Conservation (phyloP, 2,888 invertebrate genomes). For the Dusona sp. region DNA sequence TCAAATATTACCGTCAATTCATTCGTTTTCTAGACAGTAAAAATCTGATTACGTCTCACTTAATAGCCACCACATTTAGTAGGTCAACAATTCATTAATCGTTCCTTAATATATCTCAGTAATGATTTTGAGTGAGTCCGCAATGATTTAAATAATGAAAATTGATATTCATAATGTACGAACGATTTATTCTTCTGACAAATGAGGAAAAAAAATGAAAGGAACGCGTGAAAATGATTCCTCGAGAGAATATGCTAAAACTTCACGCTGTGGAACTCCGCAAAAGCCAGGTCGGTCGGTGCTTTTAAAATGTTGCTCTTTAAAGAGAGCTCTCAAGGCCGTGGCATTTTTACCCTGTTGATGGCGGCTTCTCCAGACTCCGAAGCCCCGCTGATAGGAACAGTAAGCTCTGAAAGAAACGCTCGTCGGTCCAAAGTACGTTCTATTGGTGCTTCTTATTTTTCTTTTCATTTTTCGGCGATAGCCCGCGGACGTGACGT, state of each 20-base stretch:
- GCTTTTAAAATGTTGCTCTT: slow-evolving; percentile 57
- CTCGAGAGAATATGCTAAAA: slow-evolving; percentile 18
- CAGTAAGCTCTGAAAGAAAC: slow-evolving; percentile 43
- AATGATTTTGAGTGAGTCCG: neutral
- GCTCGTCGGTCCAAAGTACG: slow-evolving; percentile 32
- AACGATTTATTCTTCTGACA: neutral
- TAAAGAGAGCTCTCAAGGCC: slow-evolving; percentile 58
- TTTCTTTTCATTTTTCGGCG: slow-evolving; percentile 42
- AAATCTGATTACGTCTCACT: neutral
- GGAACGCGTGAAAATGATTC: slow-evolving; percentile 30
- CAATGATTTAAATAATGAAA: neutral
- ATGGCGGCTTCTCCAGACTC: slow-evolving; percentile 28
- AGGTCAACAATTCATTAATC: neutral
- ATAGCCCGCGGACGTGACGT: slow-evolving; percentile 66
- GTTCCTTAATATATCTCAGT: neutral
- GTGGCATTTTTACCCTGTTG: slow-evolving; percentile 18
- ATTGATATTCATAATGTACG: neutral
- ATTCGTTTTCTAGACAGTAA: neutral
- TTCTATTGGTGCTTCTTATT: slow-evolving; percentile 31
- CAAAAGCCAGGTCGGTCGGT: neutral
- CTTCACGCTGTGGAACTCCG: slow-evolving; percentile 17
- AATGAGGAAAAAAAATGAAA: slow-evolving; percentile 5
- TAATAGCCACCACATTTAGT: neutral
- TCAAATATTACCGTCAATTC: neutral
- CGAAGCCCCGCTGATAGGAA: slow-evolving; percentile 67